Evolutionary conservation across 1,140 invertebrate species (phyloP), one percentile per base, ranked within the genome.

Genomic region (Megalonaias nervosa): DNA sequence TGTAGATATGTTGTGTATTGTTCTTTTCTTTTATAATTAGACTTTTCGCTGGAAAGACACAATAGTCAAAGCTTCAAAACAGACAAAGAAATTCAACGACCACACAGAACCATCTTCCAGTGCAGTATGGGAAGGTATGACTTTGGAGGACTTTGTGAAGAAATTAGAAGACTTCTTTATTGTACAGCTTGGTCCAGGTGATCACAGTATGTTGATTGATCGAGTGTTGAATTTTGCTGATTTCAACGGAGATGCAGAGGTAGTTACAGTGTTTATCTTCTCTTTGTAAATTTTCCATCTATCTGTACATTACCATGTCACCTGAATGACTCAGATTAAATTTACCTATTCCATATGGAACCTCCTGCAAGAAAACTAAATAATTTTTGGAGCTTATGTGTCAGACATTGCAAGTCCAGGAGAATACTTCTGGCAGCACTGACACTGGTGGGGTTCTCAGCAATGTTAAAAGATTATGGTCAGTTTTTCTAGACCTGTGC

Each of bases 211-310:
- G 14, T 17, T 81, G 60, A 77, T 77, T 31, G 67, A 77, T 9
- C 55, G 62, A 59, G 57, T 76, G 1, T 6, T 81, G 19, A 26
- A 59, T n/a, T 77, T 66, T 73, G 67, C 79, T 61, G 79, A 81
- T 55, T 81, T 81, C 21, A 81, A 81, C 57, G 61, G 6, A 16
- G 67, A 81, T 71, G 58, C 57, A 19, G 55, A 75, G 64, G 78
- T 80, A 71, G 38, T 48, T 48, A 48, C 4, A 48, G 38, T 48
- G 38, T 9, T 48, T 48, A 48, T 48, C 38, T 48, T 6, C 38
- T 48, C 38, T 48, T 48, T 48, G 38, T 48, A 6, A 9, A 48
- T 48, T 48, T 48, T 48, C 38, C 38, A 48, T 48, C 38, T 48
- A 11, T 48, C 6, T 48, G 38, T 48, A 6, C 6, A 48, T 48